A percentile compares a stretch with the other conserved stretches of the same genome.
Evolutionary conservation across 2,888 invertebrate genomes (phyloP).

Genomic region (Microctonus aethiopoides): DNA sequence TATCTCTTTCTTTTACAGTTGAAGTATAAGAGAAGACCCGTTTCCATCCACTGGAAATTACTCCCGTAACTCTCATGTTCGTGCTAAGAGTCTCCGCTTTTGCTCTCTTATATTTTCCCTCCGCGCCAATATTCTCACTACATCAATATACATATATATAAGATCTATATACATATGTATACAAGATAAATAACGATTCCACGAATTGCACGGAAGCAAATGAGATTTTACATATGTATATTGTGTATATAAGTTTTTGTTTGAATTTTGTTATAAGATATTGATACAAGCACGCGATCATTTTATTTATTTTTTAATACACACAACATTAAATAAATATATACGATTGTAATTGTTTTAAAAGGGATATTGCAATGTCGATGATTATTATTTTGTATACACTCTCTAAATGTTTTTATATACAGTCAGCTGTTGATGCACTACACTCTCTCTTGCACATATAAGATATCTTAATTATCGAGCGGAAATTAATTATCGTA

Average conservation of each 20-base stretch:
- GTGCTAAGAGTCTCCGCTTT: slow-evolving; percentile 35
- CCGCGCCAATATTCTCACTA: background rate
- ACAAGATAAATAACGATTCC: background rate
- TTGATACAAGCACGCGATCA: background rate
- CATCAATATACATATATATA: background rate
- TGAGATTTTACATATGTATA: background rate
- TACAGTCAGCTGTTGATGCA: no score
- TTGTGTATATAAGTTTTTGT: background rate
- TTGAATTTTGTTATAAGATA: background rate
- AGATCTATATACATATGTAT: background rate
- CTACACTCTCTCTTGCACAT: slow-evolving; percentile 43
- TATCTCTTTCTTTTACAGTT: slow-evolving; percentile 16
- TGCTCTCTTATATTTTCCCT: background rate
- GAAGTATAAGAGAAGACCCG: slow-evolving; percentile 40
- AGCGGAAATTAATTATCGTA: slow-evolving; percentile 60
- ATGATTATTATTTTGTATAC: background rate
- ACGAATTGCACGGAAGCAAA: background rate
- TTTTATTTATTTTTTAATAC: background rate
- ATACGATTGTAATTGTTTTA: background rate
- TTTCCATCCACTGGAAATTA: slow-evolving; percentile 59
- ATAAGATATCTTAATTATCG: slow-evolving; percentile 62
- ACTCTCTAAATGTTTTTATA: background rate
- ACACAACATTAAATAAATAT: no score
- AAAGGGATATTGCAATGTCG: no score
- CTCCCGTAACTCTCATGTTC: slow-evolving; percentile 53